phyloP scores from a whole-genome alignment of 2,888 invertebrate species.

The Eurois occulta region DNA sequence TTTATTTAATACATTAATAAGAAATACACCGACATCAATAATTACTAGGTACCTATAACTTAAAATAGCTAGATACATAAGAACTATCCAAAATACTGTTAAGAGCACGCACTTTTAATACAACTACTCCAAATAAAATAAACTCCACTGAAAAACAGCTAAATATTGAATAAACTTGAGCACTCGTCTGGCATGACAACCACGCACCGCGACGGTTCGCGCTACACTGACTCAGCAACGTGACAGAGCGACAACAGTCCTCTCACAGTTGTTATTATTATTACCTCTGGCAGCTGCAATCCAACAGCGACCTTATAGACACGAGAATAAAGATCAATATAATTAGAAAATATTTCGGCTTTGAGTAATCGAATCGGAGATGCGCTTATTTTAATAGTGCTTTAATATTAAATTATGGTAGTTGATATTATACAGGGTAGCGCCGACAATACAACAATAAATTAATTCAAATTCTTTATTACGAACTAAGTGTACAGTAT shows the following conservation, averaged over 20 bases:
- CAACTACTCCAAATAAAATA: neutral
- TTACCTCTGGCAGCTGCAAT: neutral
- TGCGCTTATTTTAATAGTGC: neutral
- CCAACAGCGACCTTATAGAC: neutral
- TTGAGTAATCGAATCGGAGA: neutral
- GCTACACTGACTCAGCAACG: neutral
- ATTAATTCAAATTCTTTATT: no score
- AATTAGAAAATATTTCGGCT: neutral
- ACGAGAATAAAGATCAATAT: neutral
- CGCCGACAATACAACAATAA: no score
- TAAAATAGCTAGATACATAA: no score
- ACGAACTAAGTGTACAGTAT: no score
- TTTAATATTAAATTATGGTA: neutral
- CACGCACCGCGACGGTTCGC: neutral
- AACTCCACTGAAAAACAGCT: no score
- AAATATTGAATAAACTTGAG: neutral
- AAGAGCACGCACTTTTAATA: neutral
- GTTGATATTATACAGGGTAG: neutral
- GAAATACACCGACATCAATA: neutral
- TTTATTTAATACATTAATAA: neutral
- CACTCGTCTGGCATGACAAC: neutral
- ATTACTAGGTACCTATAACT: no score
- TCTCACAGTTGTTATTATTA: neutral
- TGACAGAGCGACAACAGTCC: neutral
- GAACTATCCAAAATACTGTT: no score